Percentiles rank a stretch among this genome's conserved stretches.
Evolutionary conservation across 2,888 invertebrate species (phyloP).

Genomic region (Rutpela maculata): DNA sequence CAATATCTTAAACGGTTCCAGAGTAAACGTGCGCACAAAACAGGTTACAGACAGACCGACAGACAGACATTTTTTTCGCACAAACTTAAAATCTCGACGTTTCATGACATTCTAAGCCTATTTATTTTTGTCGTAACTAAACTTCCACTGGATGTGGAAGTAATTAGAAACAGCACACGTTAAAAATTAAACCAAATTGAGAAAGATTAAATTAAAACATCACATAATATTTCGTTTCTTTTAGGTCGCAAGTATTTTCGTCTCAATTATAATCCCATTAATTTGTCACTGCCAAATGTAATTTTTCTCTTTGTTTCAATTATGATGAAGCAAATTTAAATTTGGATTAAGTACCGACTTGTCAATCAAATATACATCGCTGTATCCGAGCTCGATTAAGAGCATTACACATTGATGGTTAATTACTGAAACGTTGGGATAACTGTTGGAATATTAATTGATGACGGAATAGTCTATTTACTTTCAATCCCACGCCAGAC

Average conservation of each 20-base stretch:
- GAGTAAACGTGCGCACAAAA: too few relatives aligned
- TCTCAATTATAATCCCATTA: background rate
- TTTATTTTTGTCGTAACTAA: too few relatives aligned
- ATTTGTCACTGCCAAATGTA: background rate
- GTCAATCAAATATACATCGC: background rate
- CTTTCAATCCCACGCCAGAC: background rate
- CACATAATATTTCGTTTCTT: too few relatives aligned
- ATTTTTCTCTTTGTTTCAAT: background rate
- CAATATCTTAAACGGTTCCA: too few relatives aligned
- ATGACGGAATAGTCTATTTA: background rate
- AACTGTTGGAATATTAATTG: slow-evolving; percentile 4
- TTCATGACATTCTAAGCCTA: too few relatives aligned
- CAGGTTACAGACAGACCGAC: too few relatives aligned
- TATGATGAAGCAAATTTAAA: background rate
- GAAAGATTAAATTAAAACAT: too few relatives aligned
- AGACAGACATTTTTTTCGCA: too few relatives aligned
- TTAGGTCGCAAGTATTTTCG: background rate
- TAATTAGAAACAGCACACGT: too few relatives aligned
- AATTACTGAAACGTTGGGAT: background rate
- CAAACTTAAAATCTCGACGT: too few relatives aligned
- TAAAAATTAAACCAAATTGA: too few relatives aligned
- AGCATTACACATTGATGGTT: background rate
- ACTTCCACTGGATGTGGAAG: too few relatives aligned
- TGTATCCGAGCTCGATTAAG: background rate
- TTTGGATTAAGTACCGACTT: background rate